These are phyloP conservation scores for Saxidomus purpurata DNA, from an alignment of 1,140 invertebrate genomes.

Conservation along the genomic window DNA sequence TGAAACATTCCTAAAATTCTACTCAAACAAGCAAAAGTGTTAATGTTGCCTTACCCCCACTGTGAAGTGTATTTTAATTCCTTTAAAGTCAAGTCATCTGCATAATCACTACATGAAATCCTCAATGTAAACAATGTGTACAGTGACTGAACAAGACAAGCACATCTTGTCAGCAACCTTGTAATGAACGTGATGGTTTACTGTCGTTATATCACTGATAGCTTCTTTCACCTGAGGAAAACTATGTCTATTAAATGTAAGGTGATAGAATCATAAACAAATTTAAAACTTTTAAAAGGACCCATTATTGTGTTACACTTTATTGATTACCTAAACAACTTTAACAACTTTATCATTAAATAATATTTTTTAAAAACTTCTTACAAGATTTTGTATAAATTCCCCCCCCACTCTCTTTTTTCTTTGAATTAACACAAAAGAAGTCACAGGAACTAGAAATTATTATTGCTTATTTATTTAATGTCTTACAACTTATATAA, in stretches of 20 bases:
- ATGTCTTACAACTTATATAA: no score
- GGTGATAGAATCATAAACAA: conserved; percentile 2
- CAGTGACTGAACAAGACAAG: background rate
- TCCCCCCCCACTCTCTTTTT: no score
- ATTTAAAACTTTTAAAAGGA: background rate
- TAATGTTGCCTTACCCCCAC: background rate
- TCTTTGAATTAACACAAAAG: no score
- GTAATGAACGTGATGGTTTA: background rate
- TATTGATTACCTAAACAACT: background rate
- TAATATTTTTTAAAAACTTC: no score
- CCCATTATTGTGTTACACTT: background rate
- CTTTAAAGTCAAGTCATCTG: conserved; percentile 18
- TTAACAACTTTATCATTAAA: background rate
- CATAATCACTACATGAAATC: background rate
- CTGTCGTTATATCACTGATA: background rate
- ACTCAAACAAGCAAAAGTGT: background rate
- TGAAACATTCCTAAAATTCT: background rate
- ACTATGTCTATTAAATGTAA: background rate
- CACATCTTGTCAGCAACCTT: background rate
- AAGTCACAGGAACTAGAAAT: no score
- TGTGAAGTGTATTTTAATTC: conserved; percentile 8
- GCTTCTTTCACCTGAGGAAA: background rate
- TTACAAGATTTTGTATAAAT: no score
- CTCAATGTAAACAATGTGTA: conserved; percentile 16
- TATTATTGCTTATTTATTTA: no score